Conservation (phyloP, 1,140 invertebrate species). For the Brachionus plicatilis region DNA sequence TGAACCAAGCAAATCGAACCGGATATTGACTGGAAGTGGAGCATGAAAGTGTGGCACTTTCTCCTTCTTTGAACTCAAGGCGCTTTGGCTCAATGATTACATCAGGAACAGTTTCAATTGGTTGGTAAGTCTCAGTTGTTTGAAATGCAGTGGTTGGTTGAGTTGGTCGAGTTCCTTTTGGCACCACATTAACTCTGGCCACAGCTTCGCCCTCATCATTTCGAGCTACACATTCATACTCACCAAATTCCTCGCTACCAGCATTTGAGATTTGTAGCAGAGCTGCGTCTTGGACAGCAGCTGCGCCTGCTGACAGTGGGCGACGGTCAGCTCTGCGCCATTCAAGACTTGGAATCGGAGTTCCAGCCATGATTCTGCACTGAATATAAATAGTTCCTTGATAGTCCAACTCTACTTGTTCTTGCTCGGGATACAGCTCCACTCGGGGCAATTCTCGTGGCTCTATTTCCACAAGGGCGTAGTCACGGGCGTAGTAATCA, state of each 20-base stretch:
- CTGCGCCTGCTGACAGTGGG: background rate
- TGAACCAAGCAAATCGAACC: background rate
- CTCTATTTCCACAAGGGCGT: conserved; percentile 15
- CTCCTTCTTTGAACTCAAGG: background rate
- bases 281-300: background rate
- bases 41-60: background rate
- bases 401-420: background rate
- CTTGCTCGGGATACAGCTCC: conserved; percentile 14
- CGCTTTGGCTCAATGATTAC: background rate
- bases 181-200: background rate
- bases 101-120: background rate
- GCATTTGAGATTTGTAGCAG: background rate
- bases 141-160: background rate
- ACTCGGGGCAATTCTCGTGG: conserved; percentile 12
- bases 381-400: conserved; percentile 21
- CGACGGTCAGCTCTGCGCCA: conserved; percentile 20
- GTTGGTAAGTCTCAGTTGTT: background rate
- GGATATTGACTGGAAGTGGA: background rate
- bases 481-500: background rate
- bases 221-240: background rate
- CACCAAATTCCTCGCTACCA: background rate
- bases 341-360: conserved; percentile 1
- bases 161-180: background rate
- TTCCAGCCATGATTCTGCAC: background rate
- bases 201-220: background rate